Conservation (phyloP, 2,797 vertebrate species). For the Todus mexicanus region DNA sequence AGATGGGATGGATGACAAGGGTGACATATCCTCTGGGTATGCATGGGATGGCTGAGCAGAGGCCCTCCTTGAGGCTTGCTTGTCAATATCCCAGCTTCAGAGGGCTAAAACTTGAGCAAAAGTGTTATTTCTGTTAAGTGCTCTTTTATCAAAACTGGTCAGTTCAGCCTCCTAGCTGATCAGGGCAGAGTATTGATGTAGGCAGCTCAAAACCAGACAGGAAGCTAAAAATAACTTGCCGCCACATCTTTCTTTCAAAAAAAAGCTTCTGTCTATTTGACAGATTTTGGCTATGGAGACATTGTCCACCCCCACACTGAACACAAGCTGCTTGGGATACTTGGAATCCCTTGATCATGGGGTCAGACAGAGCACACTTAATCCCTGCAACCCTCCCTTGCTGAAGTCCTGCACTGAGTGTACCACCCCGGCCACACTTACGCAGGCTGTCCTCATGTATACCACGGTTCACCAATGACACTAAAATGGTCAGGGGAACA, state of each 20-base stretch:
- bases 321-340: background rate
- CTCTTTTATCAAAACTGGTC: background rate
- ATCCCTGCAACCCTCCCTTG: rapidly evolving
- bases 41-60: rapidly evolving
- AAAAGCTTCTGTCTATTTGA: background rate
- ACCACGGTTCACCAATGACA: background rate
- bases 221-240: background rate
- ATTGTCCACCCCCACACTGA: background rate
- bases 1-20: background rate
- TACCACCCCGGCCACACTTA: rapidly evolving
- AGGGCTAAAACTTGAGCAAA: background rate
- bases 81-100: background rate
- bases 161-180: background rate
- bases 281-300: background rate
- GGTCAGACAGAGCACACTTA: background rate
- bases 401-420: rapidly evolving
- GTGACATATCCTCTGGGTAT: background rate
- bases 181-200: background rate
- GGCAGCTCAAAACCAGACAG: background rate
- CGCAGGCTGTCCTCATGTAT: background rate
- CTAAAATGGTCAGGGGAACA: background rate
- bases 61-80: background rate
- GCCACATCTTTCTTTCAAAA: background rate
- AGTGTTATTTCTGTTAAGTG: background rate
- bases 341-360: background rate